phyloP scores from a whole-genome alignment of 2,113 vertebrate species.

The Engraulis encrasicolus region DNA sequence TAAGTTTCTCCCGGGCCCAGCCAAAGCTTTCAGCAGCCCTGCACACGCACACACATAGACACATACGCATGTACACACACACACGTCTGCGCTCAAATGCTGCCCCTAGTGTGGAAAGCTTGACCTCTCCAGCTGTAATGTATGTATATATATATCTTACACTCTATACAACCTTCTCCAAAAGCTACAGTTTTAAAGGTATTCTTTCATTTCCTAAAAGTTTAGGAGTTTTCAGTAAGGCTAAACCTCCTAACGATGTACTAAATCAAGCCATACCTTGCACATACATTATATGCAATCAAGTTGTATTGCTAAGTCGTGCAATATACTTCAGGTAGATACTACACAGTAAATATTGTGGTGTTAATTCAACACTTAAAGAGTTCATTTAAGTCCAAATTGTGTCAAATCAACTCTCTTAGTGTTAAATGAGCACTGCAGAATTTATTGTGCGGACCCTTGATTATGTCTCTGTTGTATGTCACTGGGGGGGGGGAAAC shows the following conservation, averaged over 20 bases:
- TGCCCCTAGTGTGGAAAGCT: not conserved
- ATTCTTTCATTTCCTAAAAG: not conserved
- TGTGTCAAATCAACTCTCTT: too few species aligned
- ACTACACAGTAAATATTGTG: too few species aligned
- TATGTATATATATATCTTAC: not conserved
- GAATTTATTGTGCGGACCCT: too few species aligned
- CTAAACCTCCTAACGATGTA: not conserved
- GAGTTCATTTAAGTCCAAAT: too few species aligned
- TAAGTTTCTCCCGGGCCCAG: too few species aligned
- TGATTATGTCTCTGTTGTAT: not conserved
- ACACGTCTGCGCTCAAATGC: slow-evolving; percentile 1
- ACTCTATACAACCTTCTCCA: not conserved
- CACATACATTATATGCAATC: not conserved
- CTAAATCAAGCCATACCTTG: not conserved
- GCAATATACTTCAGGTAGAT: not conserved
- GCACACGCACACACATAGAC: too few species aligned
- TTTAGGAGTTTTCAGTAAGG: not conserved
- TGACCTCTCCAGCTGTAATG: not conserved
- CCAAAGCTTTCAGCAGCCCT: too few species aligned
- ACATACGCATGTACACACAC: slow-evolving; percentile 28
- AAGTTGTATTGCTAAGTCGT: not conserved
- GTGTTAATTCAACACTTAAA: too few species aligned
- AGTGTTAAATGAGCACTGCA: too few species aligned
- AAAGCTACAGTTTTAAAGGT: not conserved
- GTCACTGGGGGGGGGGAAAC: slow-evolving; percentile 33